phyloP scores from a whole-genome alignment of 1,140 invertebrate genomes.

The Caenorhabditis brenneri region DNA sequence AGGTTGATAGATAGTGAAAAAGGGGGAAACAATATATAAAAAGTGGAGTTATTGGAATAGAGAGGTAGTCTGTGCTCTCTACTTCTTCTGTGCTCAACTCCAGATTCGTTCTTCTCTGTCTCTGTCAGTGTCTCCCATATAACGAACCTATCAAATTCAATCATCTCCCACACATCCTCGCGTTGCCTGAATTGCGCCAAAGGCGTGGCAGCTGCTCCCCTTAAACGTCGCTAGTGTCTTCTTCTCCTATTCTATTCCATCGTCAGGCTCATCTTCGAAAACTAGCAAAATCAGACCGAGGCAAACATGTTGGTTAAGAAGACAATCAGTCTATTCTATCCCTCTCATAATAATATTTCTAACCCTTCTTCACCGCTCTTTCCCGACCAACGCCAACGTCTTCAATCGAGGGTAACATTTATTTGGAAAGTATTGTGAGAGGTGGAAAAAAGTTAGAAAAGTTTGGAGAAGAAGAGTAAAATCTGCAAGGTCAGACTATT shows the following conservation, averaged over 20 bases:
- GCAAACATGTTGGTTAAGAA: not conserved
- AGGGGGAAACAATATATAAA: not conserved
- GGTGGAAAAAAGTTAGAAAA: not conserved
- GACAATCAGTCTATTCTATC: not conserved
- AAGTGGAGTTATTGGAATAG: not conserved
- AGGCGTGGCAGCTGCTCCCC: constrained; percentile 33
- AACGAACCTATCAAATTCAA: constrained; percentile 41
- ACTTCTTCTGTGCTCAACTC: not conserved
- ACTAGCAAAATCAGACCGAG: not conserved
- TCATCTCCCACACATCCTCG: not conserved
- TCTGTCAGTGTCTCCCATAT: not conserved
- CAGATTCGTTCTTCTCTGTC: not conserved
- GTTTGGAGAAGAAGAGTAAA: not conserved
- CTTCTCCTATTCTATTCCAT: not conserved
- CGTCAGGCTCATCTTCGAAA: not conserved
- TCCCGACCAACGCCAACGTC: not conserved
- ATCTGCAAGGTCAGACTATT: constrained; percentile 26
- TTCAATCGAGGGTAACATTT: not conserved
- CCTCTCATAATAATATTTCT: not conserved
- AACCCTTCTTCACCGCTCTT: not conserved
- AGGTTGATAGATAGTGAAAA: not conserved
- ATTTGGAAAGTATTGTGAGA: not conserved
- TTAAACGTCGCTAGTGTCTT: constrained; percentile 3
- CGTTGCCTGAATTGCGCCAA: not conserved
- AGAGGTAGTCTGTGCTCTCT: not conserved